Base-by-base conservation (phyloP, 2,888 invertebrate species). In the Margaritifera margaritifera region DNA sequence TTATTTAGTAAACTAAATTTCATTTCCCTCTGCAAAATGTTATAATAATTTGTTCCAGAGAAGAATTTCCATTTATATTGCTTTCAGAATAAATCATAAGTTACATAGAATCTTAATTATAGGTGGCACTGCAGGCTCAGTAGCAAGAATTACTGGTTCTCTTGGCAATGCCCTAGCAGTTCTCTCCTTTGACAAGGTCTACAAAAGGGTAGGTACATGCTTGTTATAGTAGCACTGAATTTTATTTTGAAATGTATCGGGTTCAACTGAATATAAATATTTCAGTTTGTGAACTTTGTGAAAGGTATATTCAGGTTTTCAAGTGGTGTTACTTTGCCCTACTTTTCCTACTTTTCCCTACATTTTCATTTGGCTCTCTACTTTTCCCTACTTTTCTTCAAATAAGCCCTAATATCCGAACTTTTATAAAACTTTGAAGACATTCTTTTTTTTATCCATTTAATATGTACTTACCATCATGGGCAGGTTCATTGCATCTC, bases 171-270 rank as follows among this genome's bases (percentile, higher is more conserved):
- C 91, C 4, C 80, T 91, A 60, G 88, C 90, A 54, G 86, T 86
- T 20, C 84, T 91, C 50, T 90, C 90, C 52, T 91, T 92, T 80
- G 91, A 92, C 79, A 89, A 91, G 63, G 91, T 91, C 67, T 92
- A 90, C 79, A 91, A 89, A 82, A 90, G 89, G 85, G 91, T 91
- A 83, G 79, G 77, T 71, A 27, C 18, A 27, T 20, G 42, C 20
- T 42, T 42, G 42, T 42, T 15, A 42, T 15, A 15, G 11, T 15
- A 42, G 42, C 15, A 11, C 15, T 42, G 11, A 42, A 42, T 42
- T 42, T 42, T 42, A 42, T 42, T 42, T 42, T 42, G 42, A 8
- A 31, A 31, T 42, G 15, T 42, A 42, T 42, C 42, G 3, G 42
- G 42, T 42, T 15, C 42, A 42, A 3, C 15, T 11, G 15, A 42